These are phyloP conservation scores for Falco berigora DNA, from an alignment of 2,797 vertebrate genomes.

Conservation along the genomic window DNA sequence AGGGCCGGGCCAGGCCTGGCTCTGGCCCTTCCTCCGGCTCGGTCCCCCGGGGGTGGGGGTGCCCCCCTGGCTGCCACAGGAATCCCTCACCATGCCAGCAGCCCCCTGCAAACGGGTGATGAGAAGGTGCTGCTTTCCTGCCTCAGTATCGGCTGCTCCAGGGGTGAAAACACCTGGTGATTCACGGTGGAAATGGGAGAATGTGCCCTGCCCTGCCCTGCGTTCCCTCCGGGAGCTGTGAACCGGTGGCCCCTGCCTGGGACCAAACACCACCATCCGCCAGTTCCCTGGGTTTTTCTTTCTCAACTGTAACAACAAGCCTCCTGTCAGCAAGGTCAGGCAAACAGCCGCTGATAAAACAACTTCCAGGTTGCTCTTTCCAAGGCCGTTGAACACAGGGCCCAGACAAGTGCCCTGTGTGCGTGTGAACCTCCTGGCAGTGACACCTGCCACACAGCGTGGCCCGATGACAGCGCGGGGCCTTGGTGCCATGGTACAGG, in stretches of 20 bases:
- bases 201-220: neutral
- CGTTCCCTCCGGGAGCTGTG: rapidly evolving
- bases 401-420: conserved; percentile 7
- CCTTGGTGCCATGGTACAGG: conserved; percentile 93
- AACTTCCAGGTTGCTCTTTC: conserved; percentile 65
- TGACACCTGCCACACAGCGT: conserved; percentile 41
- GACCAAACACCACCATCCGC: rapidly evolving
- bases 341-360: conserved; percentile 62
- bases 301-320: neutral
- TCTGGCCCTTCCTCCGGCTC: neutral
- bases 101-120: rapidly evolving
- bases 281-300: rapidly evolving
- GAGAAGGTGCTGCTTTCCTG: neutral
- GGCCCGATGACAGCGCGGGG: conserved; percentile 67
- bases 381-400: conserved; percentile 40
- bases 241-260: too few species aligned
- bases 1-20: neutral
- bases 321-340: conserved; percentile 52
- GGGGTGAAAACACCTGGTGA: neutral
- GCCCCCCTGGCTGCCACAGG: neutral
- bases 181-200: neutral
- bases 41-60: too few species aligned
- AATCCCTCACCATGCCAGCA: neutral
- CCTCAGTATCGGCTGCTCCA: neutral
- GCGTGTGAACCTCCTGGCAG: conserved; percentile 69